phyloP scores from a whole-genome alignment of 2,113 vertebrate genomes.

The Dicrurus megarhynchus region DNA sequence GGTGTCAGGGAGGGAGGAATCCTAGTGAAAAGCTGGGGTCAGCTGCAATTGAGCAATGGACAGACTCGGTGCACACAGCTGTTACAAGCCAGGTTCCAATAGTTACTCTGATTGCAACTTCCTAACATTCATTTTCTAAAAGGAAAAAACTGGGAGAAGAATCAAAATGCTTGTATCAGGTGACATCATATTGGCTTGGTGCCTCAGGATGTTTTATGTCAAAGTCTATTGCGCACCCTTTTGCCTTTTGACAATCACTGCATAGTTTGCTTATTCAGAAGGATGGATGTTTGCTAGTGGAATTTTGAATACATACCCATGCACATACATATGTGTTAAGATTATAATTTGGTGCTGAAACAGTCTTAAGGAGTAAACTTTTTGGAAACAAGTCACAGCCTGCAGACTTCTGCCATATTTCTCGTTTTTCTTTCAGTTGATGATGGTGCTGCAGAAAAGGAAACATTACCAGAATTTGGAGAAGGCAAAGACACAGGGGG shows the following conservation, averaged over 20 bases:
- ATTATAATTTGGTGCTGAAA: background rate
- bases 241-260: background rate
- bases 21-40: background rate
- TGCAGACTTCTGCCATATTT: background rate
- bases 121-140: background rate
- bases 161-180: background rate
- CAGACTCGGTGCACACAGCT: fast-evolving
- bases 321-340: background rate
- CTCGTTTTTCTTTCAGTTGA: constrained; percentile 80
- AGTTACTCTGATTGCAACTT: background rate
- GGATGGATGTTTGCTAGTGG: background rate
- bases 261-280: background rate
- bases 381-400: background rate
- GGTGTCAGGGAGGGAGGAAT: background rate
- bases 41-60: background rate
- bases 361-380: background rate
- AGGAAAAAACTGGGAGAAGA: background rate
- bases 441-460: constrained; percentile 95
- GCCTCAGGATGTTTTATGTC: background rate
- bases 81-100: background rate
- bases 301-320: background rate
- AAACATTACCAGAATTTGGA: constrained; percentile 91
- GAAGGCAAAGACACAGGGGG: constrained; percentile 94
- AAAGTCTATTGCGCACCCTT: background rate
- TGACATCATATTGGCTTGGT: background rate